phyloP scores from a whole-genome alignment of 2,888 invertebrate species.

The Dyspetes luteomarginatus region DNA sequence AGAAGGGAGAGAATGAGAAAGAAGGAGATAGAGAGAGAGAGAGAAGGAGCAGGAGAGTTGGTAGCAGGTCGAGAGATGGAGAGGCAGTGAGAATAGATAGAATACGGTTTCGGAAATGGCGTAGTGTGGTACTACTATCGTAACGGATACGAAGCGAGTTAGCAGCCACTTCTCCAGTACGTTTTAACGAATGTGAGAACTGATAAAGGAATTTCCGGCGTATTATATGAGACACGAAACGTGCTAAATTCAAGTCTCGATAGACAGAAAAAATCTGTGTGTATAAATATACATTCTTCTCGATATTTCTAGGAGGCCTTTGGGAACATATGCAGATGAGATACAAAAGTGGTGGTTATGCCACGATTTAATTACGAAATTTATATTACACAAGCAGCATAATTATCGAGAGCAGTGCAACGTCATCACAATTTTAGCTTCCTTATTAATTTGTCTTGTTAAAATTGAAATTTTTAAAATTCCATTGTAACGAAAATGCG shows the following conservation, averaged over 20 bases:
- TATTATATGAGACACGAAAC: conserved; percentile 44
- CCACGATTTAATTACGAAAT: too few relatives aligned
- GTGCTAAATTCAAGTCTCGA: conserved; percentile 49
- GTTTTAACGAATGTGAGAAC: conserved; percentile 57
- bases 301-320: too few relatives aligned
- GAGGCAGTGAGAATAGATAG: conserved; percentile 29
- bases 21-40: conserved; percentile 1
- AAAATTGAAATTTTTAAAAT: neutral
- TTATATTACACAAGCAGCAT: too few relatives aligned
- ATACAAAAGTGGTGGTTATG: too few relatives aligned
- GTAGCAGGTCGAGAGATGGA: conserved; percentile 28
- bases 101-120: conserved; percentile 51
- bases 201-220: conserved; percentile 58
- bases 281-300: neutral
- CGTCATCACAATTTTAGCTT: too few relatives aligned
- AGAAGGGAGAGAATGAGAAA: neutral
- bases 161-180: conserved; percentile 3
- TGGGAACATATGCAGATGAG: too few relatives aligned
- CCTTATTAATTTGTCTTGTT: too few relatives aligned
- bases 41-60: conserved; percentile 15
- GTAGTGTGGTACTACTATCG: neutral
- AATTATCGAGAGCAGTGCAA: too few relatives aligned
- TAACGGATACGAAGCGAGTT: conserved; percentile 13
- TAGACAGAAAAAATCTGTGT: neutral
- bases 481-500: neutral